Evolutionary conservation across 2,113 vertebrate genomes (phyloP).

Genomic region (Brachyistius frenatus): DNA sequence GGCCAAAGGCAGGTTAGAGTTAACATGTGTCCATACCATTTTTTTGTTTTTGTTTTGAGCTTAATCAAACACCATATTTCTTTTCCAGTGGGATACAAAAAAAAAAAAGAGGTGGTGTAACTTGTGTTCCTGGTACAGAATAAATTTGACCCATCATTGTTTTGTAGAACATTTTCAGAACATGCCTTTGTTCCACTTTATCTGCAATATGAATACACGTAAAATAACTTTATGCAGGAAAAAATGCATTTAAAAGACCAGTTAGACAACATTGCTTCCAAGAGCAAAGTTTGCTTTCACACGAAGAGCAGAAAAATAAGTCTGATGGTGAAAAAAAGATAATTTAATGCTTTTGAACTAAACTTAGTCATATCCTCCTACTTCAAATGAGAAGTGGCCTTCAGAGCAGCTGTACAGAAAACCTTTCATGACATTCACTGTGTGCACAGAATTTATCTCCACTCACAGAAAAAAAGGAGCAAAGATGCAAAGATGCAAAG

Average conservation of each 20-base stretch:
- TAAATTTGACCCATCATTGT: no score
- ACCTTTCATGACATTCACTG: not conserved
- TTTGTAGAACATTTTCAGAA: no score
- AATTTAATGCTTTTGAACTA: not conserved
- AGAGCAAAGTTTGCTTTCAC: not conserved
- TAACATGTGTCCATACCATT: constrained; percentile 2
- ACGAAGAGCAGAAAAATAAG: not conserved
- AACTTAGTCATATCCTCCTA: not conserved
- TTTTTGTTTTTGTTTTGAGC: not conserved
- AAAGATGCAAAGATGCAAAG: not conserved
- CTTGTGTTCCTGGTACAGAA: no score
- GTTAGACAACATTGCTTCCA: not conserved
- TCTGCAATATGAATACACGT: no score
- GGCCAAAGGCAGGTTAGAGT: constrained; percentile 15
- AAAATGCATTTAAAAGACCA: constrained; percentile 1
- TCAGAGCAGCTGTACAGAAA: not conserved
- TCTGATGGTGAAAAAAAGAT: not conserved
- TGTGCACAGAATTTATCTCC: not conserved
- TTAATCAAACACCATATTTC: no score
- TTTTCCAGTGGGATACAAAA: no score
- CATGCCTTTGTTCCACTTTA: no score
- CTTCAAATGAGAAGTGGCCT: not conserved
- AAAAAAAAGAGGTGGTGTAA: no score
- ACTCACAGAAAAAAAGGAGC: not conserved
- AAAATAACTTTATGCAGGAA: not conserved